These are phyloP conservation scores for Pedetes capensis DNA, from an alignment of 2,113 vertebrate genomes.

Conservation along the genomic window DNA sequence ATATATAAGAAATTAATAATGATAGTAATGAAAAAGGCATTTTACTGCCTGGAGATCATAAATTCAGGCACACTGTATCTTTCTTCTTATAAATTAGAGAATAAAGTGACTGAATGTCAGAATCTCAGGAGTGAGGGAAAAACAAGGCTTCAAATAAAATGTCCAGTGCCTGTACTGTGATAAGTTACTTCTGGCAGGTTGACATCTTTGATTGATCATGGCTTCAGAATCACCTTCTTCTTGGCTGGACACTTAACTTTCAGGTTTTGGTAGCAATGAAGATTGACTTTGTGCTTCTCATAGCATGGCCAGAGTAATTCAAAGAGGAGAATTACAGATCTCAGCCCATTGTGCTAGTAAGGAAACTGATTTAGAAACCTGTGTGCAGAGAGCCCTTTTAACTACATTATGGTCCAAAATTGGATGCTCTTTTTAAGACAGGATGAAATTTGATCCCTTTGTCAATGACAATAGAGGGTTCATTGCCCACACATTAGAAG, in stretches of 20 bases:
- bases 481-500: conserved; percentile 54
- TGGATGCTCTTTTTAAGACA: conserved; percentile 58
- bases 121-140: conserved; percentile 24
- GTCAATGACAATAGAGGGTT: conserved; percentile 67
- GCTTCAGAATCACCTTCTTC: conserved; percentile 62
- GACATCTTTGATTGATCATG: conserved; percentile 68
- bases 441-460: conserved; percentile 73
- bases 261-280: conserved; percentile 73
- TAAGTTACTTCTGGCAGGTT: conserved; percentile 79
- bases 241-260: conserved; percentile 78
- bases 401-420: conserved; percentile 67
- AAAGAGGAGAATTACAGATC: conserved; percentile 64
- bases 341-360: conserved; percentile 58
- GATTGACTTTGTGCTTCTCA: conserved; percentile 76
- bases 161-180: neutral
- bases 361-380: conserved; percentile 76
- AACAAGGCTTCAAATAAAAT: conserved; percentile 41
- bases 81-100: conserved; percentile 32
- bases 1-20: neutral
- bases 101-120: conserved; percentile 50
- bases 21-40: conserved; percentile 27
- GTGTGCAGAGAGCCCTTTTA: conserved; percentile 69
- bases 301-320: conserved; percentile 73
- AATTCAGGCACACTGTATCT: neutral
- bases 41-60: neutral